phyloP scores from a whole-genome alignment of 2,113 vertebrate species.

The Lophura nycthemera region DNA sequence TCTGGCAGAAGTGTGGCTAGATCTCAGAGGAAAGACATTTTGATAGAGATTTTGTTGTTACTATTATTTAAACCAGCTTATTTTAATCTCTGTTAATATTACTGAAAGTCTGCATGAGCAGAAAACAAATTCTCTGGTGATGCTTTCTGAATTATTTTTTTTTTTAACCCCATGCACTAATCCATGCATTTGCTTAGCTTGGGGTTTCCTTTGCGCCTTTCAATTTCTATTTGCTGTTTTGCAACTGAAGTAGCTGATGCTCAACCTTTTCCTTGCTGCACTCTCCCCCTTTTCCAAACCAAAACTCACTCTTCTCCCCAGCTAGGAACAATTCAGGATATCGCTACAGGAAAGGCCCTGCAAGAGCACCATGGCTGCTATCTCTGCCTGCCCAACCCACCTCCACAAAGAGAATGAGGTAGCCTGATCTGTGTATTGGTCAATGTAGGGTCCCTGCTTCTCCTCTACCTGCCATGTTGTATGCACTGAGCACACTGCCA shows the following conservation, averaged over 20 bases:
- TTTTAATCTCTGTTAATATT: conserved; percentile 18
- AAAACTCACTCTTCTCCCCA: not conserved
- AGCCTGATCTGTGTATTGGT: not conserved
- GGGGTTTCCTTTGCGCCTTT: not conserved
- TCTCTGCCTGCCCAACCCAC: not conserved
- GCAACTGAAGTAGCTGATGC: conserved; percentile 5
- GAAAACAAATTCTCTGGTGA: conserved; percentile 18
- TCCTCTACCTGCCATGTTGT: not conserved
- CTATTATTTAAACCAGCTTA: conserved; percentile 30
- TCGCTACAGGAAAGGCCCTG: not conserved
- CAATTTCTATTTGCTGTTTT: not conserved
- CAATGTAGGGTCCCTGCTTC: not conserved
- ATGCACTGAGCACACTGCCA: not conserved
- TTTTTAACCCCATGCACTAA: not conserved
- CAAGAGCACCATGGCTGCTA: not conserved
- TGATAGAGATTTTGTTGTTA: conserved; percentile 12
- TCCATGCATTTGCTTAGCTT: not conserved
- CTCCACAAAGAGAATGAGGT: not conserved
- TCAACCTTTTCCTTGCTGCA: not conserved
- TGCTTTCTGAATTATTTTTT: not conserved
- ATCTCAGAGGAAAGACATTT: not conserved
- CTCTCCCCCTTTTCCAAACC: not conserved
- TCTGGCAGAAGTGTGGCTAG: not conserved
- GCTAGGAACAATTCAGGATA: not conserved
- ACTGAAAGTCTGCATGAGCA: not conserved